A percentile compares a stretch with the other conserved stretches of the same genome.
Conservation (phyloP, 2,113 vertebrate species). For the Phalacrocorax pelagicus region DNA sequence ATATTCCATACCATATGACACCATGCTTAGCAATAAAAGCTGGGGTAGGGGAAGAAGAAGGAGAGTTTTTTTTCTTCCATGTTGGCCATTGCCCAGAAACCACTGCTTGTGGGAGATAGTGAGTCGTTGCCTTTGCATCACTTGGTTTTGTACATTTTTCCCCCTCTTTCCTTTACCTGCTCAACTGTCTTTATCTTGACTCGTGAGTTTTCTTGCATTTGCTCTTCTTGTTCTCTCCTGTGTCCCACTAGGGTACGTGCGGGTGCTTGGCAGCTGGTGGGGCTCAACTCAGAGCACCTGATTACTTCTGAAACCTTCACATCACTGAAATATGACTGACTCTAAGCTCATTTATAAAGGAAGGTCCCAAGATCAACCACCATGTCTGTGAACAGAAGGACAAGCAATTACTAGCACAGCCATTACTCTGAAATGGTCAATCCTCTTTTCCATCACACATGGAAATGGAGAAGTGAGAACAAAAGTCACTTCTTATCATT, state of each 20-base stretch:
- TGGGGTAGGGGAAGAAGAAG: background rate
- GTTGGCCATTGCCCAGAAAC: background rate
- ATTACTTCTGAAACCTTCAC: background rate
- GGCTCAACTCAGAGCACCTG: background rate
- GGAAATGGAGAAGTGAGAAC: background rate
- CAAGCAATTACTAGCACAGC: background rate
- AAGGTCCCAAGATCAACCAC: background rate
- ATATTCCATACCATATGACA: fast-evolving
- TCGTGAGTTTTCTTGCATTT: background rate
- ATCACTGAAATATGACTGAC: background rate
- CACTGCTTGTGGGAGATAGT: background rate
- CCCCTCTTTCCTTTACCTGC: background rate
- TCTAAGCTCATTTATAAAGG: background rate
- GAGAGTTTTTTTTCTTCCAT: background rate
- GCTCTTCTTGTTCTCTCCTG: background rate
- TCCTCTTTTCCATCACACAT: background rate
- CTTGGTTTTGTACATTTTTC: background rate
- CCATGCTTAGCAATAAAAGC: background rate
- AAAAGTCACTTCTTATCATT: background rate
- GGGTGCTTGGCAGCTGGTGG: background rate
- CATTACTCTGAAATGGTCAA: background rate
- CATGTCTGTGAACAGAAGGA: background rate
- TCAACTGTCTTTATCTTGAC: background rate
- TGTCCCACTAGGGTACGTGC: background rate
- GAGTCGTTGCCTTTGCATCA: background rate